phyloP scores from a whole-genome alignment of 1,140 invertebrate genomes.

The Lamellibrachia luymesi region DNA sequence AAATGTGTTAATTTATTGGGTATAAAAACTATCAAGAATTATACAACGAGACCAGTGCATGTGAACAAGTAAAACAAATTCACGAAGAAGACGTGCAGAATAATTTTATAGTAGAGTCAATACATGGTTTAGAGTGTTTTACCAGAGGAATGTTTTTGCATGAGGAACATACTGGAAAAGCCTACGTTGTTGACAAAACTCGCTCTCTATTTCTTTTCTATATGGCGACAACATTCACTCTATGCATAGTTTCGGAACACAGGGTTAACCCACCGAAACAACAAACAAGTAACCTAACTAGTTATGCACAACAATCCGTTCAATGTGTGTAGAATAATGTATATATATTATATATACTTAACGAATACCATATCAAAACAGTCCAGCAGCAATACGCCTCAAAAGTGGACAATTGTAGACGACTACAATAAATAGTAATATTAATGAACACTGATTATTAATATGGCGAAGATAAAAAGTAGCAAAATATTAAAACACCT shows the following conservation, averaged over 20 bases:
- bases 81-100: too few species aligned
- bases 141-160: too few species aligned
- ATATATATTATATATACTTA: too few species aligned
- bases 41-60: too few species aligned
- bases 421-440: not conserved
- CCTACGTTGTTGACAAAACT: not conserved
- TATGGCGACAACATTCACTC: not conserved
- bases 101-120: too few species aligned
- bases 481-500: not conserved
- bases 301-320: not conserved
- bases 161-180: too few species aligned
- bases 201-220: not conserved
- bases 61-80: too few species aligned
- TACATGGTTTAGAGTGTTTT: too few species aligned
- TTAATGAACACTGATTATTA: not conserved
- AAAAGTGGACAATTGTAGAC: not conserved
- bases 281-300: not conserved
- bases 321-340: too few species aligned
- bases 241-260: not conserved
- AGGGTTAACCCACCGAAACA: not conserved
- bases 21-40: too few species aligned
- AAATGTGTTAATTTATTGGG: too few species aligned
- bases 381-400: not conserved
- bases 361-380: not conserved
- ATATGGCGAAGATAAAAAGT: not conserved